Percentiles rank a stretch among this genome's conserved stretches.
phyloP scores from a whole-genome alignment of 2,888 invertebrate genomes.

The Pantelozetes paolii region DNA sequence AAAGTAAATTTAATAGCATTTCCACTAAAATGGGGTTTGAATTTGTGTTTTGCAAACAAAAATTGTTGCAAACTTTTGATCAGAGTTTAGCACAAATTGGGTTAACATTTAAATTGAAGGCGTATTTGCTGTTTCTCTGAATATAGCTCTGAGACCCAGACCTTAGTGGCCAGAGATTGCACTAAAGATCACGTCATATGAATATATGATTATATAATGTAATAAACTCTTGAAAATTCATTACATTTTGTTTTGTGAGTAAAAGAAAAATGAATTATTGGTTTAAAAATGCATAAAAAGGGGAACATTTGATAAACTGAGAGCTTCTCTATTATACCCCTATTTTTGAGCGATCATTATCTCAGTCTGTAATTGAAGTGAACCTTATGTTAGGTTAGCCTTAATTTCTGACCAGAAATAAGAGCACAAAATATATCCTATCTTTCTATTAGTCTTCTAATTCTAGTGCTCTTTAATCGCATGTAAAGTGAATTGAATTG shows the following conservation, averaged over 20 bases:
- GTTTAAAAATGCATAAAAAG: conserved; percentile 16
- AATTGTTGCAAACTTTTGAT: background rate
- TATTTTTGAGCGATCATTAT: background rate
- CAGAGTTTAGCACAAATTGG: background rate
- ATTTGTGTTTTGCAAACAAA: background rate
- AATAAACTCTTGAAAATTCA: conserved; percentile 3
- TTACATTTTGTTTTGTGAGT: background rate
- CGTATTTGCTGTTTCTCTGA: background rate
- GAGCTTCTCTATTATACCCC: background rate
- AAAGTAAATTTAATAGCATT: background rate
- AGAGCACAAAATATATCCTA: conserved; percentile 13
- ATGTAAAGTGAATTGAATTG: conserved; percentile 12
- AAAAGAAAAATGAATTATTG: background rate
- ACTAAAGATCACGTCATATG: background rate
- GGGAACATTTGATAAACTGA: background rate
- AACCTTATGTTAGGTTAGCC: conserved; percentile 20
- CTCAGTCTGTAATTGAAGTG: background rate
- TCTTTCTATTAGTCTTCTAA: background rate
- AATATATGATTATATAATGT: background rate
- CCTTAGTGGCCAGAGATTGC: background rate
- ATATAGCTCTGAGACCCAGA: too few relatives aligned
- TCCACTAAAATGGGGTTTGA: background rate
- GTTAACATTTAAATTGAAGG: conserved; percentile 27
- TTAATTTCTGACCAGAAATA: conserved; percentile 19
- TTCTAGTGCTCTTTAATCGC: background rate